Evolutionary conservation across 2,888 invertebrate species (phyloP).

Genomic region (Calephelis perditalis): DNA sequence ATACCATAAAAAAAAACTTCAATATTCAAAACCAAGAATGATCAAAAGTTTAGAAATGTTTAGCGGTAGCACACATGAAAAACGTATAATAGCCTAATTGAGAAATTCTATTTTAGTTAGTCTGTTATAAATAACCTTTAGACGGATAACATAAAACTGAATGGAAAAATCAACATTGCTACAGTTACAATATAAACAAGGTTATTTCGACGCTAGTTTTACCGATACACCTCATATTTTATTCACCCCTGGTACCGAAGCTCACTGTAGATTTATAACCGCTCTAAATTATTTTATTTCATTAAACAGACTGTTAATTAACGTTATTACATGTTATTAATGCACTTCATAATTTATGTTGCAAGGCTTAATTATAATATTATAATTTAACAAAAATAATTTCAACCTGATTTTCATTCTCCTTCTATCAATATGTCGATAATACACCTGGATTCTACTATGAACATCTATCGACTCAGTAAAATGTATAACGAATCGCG

Average conservation of each 20-base stretch:
- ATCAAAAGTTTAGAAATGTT: no score
- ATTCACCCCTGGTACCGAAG: neutral
- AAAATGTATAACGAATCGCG: no score
- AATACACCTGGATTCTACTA: no score
- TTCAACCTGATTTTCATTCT: no score
- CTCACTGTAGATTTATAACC: neutral
- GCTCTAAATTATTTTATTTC: slow-evolving; percentile 3
- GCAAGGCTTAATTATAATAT: neutral
- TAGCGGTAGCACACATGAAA: no score
- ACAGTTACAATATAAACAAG: neutral
- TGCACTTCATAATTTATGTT: neutral
- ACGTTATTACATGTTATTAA: neutral
- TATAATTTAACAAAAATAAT: no score
- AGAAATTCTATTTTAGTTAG: no score
- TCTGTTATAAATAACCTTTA: neutral
- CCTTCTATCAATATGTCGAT: no score
- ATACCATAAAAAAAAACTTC: no score
- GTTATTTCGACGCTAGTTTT: neutral
- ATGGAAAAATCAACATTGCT: neutral
- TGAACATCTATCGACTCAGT: no score
- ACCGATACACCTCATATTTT: slow-evolving; percentile 1
- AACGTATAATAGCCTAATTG: no score
- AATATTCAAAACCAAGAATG: no score
- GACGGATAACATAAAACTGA: neutral
- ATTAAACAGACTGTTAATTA: neutral